phyloP scores from a whole-genome alignment of 2,888 invertebrate species.

The Meliscaeva auricollis region DNA sequence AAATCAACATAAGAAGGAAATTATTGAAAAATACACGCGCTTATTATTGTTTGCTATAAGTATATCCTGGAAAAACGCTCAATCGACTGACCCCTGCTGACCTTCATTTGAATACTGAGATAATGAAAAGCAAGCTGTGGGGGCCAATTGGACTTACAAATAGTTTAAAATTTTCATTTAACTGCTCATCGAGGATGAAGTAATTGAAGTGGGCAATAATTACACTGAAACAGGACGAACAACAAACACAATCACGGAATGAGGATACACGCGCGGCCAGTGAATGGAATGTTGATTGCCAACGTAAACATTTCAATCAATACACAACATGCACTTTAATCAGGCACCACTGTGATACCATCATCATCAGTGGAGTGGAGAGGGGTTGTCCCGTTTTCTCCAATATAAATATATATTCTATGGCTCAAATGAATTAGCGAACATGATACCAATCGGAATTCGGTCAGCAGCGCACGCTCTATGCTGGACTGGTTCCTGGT shows the following conservation, averaged over 20 bases:
- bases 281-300: constrained; percentile 74
- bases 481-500: neutral
- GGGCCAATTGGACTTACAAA: constrained; percentile 40
- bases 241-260: neutral
- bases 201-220: constrained; percentile 66
- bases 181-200: constrained; percentile 57
- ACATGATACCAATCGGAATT: constrained; percentile 61
- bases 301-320: constrained; percentile 73
- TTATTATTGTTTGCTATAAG: no score
- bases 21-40: no score
- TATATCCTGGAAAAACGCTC: no score
- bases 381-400: constrained; percentile 10
- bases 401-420: constrained; percentile 34
- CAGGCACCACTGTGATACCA: neutral
- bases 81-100: no score
- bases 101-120: no score
- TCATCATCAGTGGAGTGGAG: neutral
- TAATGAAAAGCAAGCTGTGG: no score
- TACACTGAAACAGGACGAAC: constrained; percentile 41
- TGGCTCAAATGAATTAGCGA: constrained; percentile 27
- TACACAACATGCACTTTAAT: constrained; percentile 72
- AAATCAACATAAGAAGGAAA: no score
- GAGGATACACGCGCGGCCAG: neutral
- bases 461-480: constrained; percentile 64
- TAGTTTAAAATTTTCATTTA: constrained; percentile 63